These are phyloP conservation scores for Lycophotia porphyrea DNA, from an alignment of 2,888 invertebrate species.

Conservation along the genomic window DNA sequence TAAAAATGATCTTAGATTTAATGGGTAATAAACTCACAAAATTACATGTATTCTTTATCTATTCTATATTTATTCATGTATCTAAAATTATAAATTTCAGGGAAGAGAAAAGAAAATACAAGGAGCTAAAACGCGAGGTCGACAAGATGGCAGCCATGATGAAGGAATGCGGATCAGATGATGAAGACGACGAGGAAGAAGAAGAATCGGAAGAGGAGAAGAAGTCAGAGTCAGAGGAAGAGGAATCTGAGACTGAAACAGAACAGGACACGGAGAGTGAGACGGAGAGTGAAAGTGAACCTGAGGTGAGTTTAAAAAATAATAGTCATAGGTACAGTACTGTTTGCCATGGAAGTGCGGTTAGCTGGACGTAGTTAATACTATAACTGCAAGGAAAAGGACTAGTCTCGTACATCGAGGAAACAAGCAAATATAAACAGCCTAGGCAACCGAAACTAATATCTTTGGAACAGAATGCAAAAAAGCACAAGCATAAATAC, in stretches of 20 bases:
- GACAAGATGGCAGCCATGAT: conserved; percentile 97
- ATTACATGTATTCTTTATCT: neutral
- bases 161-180: conserved; percentile 94
- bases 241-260: conserved; percentile 92
- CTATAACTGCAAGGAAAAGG: neutral
- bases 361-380: neutral
- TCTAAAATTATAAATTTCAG: conserved; percentile 73
- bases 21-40: neutral
- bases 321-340: neutral
- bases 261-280: conserved; percentile 93
- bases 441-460: neutral
- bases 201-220: conserved; percentile 91
- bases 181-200: conserved; percentile 92
- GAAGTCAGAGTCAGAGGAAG: conserved; percentile 88
- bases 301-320: conserved; percentile 86
- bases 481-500: neutral
- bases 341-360: neutral
- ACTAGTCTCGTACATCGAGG: neutral
- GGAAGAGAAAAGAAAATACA: conserved; percentile 95
- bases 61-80: no score
- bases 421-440: neutral
- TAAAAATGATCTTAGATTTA: neutral
- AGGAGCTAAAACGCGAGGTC: conserved; percentile 95
- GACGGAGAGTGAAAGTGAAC: conserved; percentile 92
- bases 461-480: neutral